Percentiles rank a stretch among this genome's conserved stretches.
Conservation (phyloP, 1,140 invertebrate species). For the Ruditapes philippinarum region DNA sequence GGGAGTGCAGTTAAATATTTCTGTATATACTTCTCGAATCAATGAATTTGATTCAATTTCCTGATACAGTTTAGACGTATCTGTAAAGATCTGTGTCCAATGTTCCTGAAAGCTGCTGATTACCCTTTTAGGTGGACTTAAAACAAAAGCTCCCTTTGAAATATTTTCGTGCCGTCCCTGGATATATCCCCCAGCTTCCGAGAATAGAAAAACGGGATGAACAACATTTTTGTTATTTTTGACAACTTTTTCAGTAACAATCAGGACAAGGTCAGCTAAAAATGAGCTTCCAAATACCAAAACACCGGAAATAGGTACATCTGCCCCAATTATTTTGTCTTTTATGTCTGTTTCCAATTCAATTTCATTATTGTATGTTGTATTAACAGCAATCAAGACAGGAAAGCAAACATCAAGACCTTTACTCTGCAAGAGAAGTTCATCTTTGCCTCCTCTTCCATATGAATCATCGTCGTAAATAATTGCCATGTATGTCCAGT, state of each 20-base stretch:
- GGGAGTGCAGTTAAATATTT: not conserved
- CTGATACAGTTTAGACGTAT: not conserved
- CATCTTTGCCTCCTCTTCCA: slow-evolving; percentile 29
- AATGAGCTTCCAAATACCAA: slow-evolving; percentile 46
- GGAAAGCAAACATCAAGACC: slow-evolving; percentile 39
- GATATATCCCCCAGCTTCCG: slow-evolving; percentile 33
- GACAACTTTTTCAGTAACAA: not conserved
- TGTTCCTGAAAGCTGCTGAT: slow-evolving; percentile 31
- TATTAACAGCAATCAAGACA: not conserved
- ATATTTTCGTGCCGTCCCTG: not conserved
- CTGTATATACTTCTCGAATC: slow-evolving; percentile 16
- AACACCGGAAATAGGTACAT: slow-evolving; percentile 27
- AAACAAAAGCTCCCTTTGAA: slow-evolving; percentile 37
- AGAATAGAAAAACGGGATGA: slow-evolving; percentile 41
- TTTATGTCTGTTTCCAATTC: slow-evolving; percentile 7
- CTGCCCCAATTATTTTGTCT: not conserved
- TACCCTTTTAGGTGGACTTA: slow-evolving; percentile 35
- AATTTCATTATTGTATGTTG: not conserved
- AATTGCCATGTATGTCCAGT: slow-evolving; percentile 55
- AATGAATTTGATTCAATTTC: not conserved
- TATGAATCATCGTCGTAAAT: slow-evolving; percentile 52
- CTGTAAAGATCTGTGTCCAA: slow-evolving; percentile 19
- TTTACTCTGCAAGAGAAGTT: not conserved
- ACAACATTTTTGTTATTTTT: not conserved
- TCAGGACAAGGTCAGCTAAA: not conserved